Percentiles rank a stretch among this genome's conserved stretches.
Conservation (phyloP, 1,140 invertebrate genomes). For the Lucilia cuprina region DNA sequence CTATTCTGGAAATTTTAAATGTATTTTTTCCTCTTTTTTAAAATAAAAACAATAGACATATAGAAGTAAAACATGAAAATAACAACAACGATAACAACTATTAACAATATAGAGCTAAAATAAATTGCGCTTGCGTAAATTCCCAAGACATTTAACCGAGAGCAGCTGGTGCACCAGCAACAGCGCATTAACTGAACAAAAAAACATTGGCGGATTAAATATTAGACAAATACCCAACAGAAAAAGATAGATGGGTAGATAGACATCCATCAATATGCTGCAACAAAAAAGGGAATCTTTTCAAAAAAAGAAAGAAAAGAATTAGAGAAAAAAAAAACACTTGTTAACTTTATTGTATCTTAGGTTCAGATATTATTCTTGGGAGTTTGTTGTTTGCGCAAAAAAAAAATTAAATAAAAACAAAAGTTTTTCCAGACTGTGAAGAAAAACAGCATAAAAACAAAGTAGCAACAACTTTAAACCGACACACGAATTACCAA, state of each 20-base stretch:
- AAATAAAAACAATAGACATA: neutral
- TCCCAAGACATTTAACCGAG: neutral
- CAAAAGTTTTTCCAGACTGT: neutral
- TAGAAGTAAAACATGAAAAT: neutral
- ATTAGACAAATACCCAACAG: slow-evolving; percentile 17
- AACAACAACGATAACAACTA: slow-evolving; percentile 3
- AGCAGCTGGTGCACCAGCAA: slow-evolving; percentile 14
- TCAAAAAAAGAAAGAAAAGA: neutral
- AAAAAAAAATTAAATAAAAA: too few species aligned
- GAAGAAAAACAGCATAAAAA: neutral
- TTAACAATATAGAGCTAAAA: neutral
- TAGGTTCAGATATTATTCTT: neutral
- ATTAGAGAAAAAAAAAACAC: neutral
- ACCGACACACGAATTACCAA: neutral
- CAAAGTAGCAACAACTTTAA: neutral
- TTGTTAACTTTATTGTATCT: slow-evolving; percentile 5
- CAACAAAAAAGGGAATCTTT: neutral
- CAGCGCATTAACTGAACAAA: neutral
- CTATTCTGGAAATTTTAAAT: neutral
- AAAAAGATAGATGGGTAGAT: too few species aligned
- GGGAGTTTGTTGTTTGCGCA: neutral
- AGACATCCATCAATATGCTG: neutral
- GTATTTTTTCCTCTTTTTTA: neutral
- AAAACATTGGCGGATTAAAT: slow-evolving; percentile 9
- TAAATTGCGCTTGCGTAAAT: slow-evolving; percentile 34